Conservation (phyloP, 2,888 invertebrate species). For the Ditula angustiorana region DNA sequence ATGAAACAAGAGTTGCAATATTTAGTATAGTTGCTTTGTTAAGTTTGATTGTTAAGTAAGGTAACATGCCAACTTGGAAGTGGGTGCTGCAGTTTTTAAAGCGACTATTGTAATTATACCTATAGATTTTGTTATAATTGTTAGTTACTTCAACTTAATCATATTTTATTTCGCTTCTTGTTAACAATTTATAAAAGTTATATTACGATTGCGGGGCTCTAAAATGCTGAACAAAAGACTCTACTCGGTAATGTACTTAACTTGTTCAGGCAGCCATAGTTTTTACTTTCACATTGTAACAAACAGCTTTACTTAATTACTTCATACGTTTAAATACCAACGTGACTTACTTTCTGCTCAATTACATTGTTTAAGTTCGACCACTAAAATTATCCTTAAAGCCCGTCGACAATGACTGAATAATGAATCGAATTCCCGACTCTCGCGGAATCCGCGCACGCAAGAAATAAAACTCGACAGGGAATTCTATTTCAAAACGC, state of each 20-base stretch:
- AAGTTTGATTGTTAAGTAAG: too few relatives aligned
- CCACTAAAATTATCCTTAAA: constrained; percentile 40
- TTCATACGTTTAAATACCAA: not conserved
- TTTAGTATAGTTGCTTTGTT: too few relatives aligned
- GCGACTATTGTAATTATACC: too few relatives aligned
- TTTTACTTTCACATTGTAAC: constrained; percentile 54
- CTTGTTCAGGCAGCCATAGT: constrained; percentile 58
- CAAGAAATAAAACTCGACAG: constrained; percentile 76
- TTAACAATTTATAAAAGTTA: not conserved
- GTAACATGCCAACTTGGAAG: too few relatives aligned
- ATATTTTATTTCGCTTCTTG: too few relatives aligned
- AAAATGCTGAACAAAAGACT: constrained; percentile 5
- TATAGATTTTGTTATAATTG: too few relatives aligned
- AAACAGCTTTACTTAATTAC: not conserved
- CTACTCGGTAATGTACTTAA: constrained; percentile 69
- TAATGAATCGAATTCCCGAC: constrained; percentile 52
- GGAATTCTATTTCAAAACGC: constrained; percentile 82
- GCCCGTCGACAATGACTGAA: constrained; percentile 45
- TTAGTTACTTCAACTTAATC: too few relatives aligned
- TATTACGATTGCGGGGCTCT: not conserved
- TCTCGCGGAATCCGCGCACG: constrained; percentile 50
- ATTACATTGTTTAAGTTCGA: constrained; percentile 37
- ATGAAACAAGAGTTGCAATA: too few relatives aligned
- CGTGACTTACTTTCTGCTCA: constrained; percentile 4
- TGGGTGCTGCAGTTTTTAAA: too few relatives aligned